Base-by-base conservation (phyloP, 2,113 vertebrate species). In the Nothocercus julius region DNA sequence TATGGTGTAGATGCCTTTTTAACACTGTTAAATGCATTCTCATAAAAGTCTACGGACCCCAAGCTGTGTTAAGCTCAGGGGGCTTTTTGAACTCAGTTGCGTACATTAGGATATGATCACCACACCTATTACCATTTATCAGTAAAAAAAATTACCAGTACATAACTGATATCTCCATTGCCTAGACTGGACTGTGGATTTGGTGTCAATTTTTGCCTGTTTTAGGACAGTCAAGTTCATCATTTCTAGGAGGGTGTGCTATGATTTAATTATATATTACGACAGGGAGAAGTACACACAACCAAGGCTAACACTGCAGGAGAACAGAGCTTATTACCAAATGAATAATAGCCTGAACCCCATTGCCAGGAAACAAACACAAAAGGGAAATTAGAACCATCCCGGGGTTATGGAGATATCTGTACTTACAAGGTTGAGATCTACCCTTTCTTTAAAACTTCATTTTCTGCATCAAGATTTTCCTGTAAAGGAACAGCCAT, bases 341-440 rank as follows among this genome's bases (percentile, higher is more conserved):
- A 51, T 76, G 62, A 61, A 87, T 76, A 85, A 80, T 82, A 64
- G 21, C 70, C 9, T 1, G 58, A 73, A 68, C 49, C 56, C 54
- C 56, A 22, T 73, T 67, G 80, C 93, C 3, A 0, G 81, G 67
- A 87, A 94, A 38, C 51, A 56, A 80, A 92, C 19, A 85, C 94
- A 80, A 90, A 80, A 95, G 88, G 75, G 79, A 93, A 82, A 93
- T 93, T 58, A 70, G 94, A 95, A 97, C 95, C 92, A 96, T 96
- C 87, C 93, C 93, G 75, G 91, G 92, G 97, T 96, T 97, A 83
- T 75, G 96, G 97, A 87, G 64, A 89, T 63, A 68, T 89, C 86
- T 90, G 69, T 64, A 72, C 59, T 93, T 74, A 84, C 90, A 82
- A 74, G 92, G 92, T 85, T 89, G 86, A 72, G 59, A 97, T 95